A percentile compares a stretch with the other conserved stretches of the same genome.
Evolutionary conservation across 2,797 vertebrate genomes (phyloP).

Genomic region (Adrianichthys oophorus): DNA sequence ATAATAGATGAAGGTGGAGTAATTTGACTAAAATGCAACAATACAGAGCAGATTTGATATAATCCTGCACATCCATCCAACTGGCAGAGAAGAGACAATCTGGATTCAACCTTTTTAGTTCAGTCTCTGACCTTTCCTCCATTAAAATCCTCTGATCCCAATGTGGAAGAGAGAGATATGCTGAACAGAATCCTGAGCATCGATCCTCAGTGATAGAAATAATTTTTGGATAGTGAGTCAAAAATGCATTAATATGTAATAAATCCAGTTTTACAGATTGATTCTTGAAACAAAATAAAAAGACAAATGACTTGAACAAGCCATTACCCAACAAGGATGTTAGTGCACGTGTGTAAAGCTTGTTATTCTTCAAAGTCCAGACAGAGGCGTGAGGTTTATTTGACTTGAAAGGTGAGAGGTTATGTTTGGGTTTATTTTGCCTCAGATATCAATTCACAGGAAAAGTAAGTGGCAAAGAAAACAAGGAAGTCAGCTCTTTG

Average conservation of each 20-base stretch:
- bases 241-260: neutral
- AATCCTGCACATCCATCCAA: constrained; percentile 67
- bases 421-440: constrained; percentile 68
- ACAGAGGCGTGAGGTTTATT: constrained; percentile 56
- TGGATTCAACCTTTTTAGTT: constrained; percentile 45
- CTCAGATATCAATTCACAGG: constrained; percentile 65
- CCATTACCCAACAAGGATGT: constrained; percentile 32
- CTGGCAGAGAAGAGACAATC: constrained; percentile 45
- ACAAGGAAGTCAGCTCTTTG: constrained; percentile 67
- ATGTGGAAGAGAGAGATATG: constrained; percentile 1
- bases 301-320: neutral
- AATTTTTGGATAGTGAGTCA: neutral
- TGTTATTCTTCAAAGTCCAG: constrained; percentile 59
- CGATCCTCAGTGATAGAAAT: too few relatives aligned
- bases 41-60: constrained; percentile 67
- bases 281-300: neutral
- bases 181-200: neutral
- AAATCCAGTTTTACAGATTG: neutral
- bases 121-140: constrained; percentile 46
- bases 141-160: constrained; percentile 43
- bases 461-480: constrained; percentile 62
- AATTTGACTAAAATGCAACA: constrained; percentile 78
- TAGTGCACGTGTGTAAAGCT: constrained; percentile 31
- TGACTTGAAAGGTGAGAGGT: constrained; percentile 72
- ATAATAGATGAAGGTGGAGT: constrained; percentile 71